These are phyloP conservation scores for Alca torda DNA, from an alignment of 2,797 vertebrate genomes.

Conservation along the genomic window DNA sequence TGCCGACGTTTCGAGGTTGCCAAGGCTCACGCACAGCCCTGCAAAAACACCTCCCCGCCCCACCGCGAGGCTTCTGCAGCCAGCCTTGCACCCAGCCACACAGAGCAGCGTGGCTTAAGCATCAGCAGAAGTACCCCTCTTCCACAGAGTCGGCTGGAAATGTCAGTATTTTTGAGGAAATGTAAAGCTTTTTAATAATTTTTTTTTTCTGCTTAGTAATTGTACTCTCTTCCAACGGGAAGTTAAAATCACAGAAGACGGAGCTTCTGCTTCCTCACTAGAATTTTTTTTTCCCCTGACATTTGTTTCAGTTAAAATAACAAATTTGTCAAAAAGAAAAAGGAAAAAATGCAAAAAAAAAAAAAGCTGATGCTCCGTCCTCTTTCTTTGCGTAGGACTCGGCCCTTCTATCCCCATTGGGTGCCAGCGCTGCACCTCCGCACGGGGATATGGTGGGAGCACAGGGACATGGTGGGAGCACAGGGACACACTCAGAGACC, in stretches of 20 bases:
- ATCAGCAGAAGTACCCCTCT: not conserved
- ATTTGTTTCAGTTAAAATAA: not conserved
- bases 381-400: not conserved
- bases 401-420: not conserved
- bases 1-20: not conserved
- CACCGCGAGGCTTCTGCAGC: not conserved
- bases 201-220: not conserved
- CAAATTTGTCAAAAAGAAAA: not conserved
- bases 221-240: not conserved
- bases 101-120: not conserved
- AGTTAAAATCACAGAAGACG: not conserved
- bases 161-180: not conserved
- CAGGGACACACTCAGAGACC: not conserved
- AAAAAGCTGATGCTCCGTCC: not conserved
- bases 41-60: not conserved
- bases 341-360: not conserved
- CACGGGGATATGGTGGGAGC: not conserved
- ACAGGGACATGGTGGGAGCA: too few relatives aligned
- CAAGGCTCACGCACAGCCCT: not conserved
- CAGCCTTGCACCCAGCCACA: not conserved
- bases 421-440: not conserved
- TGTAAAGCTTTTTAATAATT: not conserved
- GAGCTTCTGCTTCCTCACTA: not conserved
- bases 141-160: not conserved
- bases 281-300: not conserved